phyloP scores from a whole-genome alignment of 2,113 vertebrate genomes.

The Cichladusa arquata region DNA sequence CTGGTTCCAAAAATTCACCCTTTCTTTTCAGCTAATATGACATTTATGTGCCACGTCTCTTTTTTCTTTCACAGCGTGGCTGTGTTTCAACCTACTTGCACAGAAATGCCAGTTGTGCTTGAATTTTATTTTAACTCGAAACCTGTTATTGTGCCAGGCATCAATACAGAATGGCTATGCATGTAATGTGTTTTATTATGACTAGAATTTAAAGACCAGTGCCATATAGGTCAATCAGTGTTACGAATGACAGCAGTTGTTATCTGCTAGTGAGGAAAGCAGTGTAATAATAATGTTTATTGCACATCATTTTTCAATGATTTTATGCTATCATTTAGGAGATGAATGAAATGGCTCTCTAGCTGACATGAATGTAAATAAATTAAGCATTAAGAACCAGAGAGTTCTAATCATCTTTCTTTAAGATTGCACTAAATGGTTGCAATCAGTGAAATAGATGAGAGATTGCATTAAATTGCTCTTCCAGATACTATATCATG shows the following conservation, averaged over 20 bases:
- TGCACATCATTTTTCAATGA: constrained; percentile 74
- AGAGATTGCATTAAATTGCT: constrained; percentile 75
- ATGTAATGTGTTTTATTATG: constrained; percentile 42
- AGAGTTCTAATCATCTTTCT: constrained; percentile 78
- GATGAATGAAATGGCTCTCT: constrained; percentile 72
- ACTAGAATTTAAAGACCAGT: constrained; percentile 59
- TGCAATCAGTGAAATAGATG: constrained; percentile 77
- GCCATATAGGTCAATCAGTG: constrained; percentile 63
- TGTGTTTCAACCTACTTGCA: constrained; percentile 60
- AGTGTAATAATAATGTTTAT: constrained; percentile 68
- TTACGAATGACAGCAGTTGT: constrained; percentile 59
- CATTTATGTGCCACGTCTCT: constrained; percentile 32
- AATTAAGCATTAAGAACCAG: constrained; percentile 80
- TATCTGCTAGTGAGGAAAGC: constrained; percentile 57
- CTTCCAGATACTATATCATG: constrained; percentile 48
- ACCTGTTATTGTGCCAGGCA: constrained; percentile 60
- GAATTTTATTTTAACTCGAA: constrained; percentile 68
- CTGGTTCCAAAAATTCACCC: constrained; percentile 63
- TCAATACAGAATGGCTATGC: constrained; percentile 62
- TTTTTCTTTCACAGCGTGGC: background rate
- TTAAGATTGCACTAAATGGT: constrained; percentile 76
- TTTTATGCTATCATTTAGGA: constrained; percentile 74
- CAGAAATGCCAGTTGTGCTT: constrained; percentile 48
- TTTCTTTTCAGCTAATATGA: constrained; percentile 72
- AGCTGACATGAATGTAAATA: constrained; percentile 79